A percentile compares a stretch with the other conserved stretches of the same genome.
phyloP scores from a whole-genome alignment of 2,113 vertebrate species.

The Alouatta palliata region DNA sequence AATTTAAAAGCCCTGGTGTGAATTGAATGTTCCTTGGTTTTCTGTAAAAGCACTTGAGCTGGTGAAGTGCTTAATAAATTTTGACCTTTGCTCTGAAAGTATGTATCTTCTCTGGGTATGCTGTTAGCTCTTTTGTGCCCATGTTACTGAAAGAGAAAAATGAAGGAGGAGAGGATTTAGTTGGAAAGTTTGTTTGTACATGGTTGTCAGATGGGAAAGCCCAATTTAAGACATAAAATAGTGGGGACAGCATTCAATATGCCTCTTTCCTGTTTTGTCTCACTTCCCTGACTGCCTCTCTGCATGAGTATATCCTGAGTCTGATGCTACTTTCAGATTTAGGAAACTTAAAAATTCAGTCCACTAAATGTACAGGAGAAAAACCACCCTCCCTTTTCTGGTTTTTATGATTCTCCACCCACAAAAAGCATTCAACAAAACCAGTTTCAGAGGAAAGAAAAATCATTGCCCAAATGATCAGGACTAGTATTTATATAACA shows the following conservation, averaged over 20 bases:
- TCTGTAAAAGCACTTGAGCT: conserved; percentile 52
- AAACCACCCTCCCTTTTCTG: background rate
- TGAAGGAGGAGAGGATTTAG: background rate
- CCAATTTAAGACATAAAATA: background rate
- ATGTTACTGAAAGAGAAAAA: background rate
- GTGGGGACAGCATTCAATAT: background rate
- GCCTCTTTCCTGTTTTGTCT: background rate
- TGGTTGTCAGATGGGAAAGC: background rate
- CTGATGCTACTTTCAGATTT: background rate
- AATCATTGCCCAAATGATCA: background rate
- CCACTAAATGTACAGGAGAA: background rate
- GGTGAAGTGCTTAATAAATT: background rate
- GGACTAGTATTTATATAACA: background rate
- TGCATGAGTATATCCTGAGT: background rate
- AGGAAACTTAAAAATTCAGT: background rate
- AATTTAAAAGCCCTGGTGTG: background rate
- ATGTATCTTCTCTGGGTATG: background rate
- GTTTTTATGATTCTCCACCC: background rate
- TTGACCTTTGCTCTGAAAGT: conserved; percentile 21
- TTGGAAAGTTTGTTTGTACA: background rate
- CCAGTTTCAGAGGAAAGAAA: background rate
- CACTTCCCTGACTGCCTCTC: background rate
- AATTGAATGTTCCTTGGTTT: conserved; percentile 10
- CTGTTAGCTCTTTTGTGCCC: background rate
- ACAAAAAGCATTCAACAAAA: background rate